Evolutionary conservation across 2,113 vertebrate genomes (phyloP), one percentile per base, ranked within the genome.

Genomic region (Upupa epops): DNA sequence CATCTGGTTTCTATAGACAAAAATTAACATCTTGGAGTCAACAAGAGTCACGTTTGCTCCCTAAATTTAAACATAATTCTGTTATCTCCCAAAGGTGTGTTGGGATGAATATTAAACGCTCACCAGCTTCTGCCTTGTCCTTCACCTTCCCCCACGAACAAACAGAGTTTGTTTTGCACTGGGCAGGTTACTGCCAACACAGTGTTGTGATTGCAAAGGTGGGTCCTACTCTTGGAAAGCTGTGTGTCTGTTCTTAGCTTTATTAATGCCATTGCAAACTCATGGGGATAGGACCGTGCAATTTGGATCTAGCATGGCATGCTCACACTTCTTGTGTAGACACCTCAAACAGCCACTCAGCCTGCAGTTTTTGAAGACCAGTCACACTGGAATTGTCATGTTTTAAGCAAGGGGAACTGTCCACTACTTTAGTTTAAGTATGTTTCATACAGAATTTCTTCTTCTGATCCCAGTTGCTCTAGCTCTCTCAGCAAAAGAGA

Each of bases 401-500:
- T 86, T 76, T 55, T 29, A 92, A 73, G 32, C 9, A 3, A 12
- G 63, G 55, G 59, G 71, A 94, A 86, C 46, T 81, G 86, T 90
- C 80, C 60, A 12, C 15, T 61, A 42, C 70, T 78, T 60, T 74
- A 71, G 52, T 21, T 36, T 19, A 60, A 61, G 34, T 52, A 54
- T 46, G 51, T 79, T 76, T 85, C 55, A 36, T 42, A 11, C 36
- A 52, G 61, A 69, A 66, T 48, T 86, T 83, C 55, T 91, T 89
- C 51, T 77, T 59, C 56, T 73, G 42, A 81, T 71, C 31, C 28
- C 54, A 56, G 31, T 88, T 76, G 31, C 31, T 86, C 31, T 51
- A 28, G 49, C 25, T 54, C 78, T 96, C 65, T 78, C 73, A 75
- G 58, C 79, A 71, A 92, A 89, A 85, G 68, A 94, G 59, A 93